Evolutionary conservation across 2,888 invertebrate species (phyloP).

Genomic region (Tigriopus californicus): DNA sequence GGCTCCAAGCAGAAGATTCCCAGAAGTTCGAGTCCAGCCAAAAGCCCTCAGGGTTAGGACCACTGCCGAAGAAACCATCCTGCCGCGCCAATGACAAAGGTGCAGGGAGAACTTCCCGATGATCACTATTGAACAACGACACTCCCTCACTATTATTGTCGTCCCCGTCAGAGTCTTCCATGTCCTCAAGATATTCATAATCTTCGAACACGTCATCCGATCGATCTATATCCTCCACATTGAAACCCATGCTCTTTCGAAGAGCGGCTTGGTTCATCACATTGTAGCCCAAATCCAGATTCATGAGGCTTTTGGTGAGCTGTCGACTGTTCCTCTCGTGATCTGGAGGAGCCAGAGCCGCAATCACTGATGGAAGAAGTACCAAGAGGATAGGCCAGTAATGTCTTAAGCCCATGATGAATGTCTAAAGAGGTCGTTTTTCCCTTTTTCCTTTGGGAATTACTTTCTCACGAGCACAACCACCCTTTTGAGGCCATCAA

Average conservation of each 20-base stretch:
- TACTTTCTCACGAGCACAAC: too few relatives aligned
- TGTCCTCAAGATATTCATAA: neutral
- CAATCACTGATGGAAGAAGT: too few relatives aligned
- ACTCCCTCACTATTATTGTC: neutral
- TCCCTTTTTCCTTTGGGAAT: too few relatives aligned
- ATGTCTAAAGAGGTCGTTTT: too few relatives aligned
- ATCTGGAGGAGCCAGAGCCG: too few relatives aligned
- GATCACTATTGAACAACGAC: too few relatives aligned
- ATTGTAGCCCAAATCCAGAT: constrained; percentile 8
- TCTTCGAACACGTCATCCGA: neutral
- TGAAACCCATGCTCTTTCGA: neutral
- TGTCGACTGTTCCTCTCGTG: neutral
- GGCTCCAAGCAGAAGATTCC: neutral
- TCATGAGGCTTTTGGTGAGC: neutral
- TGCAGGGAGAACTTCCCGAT: neutral
- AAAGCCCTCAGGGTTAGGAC: too few relatives aligned
- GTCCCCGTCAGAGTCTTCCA: neutral
- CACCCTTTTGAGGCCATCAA: too few relatives aligned
- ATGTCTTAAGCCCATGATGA: too few relatives aligned
- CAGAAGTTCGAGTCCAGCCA: neutral
- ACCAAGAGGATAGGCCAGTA: too few relatives aligned
- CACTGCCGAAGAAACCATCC: too few relatives aligned
- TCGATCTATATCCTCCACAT: neutral
- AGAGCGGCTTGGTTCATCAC: neutral
- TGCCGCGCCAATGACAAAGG: neutral